These are phyloP conservation scores for Pangasius macronema DNA, from an alignment of 2,797 vertebrate genomes.

Conservation along the genomic window DNA sequence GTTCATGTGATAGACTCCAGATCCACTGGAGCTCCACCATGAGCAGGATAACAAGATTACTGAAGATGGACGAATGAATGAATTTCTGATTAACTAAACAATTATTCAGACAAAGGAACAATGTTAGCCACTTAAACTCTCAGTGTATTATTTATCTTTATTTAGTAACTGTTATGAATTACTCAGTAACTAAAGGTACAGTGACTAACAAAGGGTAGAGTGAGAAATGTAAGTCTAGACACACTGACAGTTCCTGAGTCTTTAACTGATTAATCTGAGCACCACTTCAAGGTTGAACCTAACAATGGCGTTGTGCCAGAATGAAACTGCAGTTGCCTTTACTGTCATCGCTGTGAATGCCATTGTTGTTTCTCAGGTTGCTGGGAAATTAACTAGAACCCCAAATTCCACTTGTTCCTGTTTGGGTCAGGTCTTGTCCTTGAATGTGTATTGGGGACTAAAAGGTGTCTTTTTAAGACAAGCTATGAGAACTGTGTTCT, in stretches of 20 bases:
- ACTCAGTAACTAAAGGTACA: not conserved
- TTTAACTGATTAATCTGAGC: constrained; percentile 1
- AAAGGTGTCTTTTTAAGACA: not conserved
- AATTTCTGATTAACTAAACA: not conserved
- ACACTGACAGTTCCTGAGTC: not conserved
- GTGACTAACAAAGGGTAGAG: not conserved
- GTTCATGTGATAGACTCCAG: not conserved
- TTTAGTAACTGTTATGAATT: not conserved
- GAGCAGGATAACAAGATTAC: not conserved
- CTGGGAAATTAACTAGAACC: not conserved
- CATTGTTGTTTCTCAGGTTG: not conserved
- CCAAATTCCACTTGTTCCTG: not conserved
- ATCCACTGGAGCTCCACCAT: not conserved
- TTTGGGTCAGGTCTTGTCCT: not conserved
- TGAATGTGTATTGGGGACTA: not conserved
- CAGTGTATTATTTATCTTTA: not conserved
- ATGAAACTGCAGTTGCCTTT: not conserved
- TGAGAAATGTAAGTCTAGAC: not conserved
- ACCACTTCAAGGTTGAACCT: not conserved
- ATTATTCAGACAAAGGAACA: not conserved
- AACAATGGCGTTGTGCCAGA: not conserved
- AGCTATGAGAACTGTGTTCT: not conserved
- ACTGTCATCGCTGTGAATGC: not conserved
- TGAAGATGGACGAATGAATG: not conserved
- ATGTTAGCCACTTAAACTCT: not conserved